Conservation (phyloP, 2,888 invertebrate genomes). For the Melolontha melolontha region DNA sequence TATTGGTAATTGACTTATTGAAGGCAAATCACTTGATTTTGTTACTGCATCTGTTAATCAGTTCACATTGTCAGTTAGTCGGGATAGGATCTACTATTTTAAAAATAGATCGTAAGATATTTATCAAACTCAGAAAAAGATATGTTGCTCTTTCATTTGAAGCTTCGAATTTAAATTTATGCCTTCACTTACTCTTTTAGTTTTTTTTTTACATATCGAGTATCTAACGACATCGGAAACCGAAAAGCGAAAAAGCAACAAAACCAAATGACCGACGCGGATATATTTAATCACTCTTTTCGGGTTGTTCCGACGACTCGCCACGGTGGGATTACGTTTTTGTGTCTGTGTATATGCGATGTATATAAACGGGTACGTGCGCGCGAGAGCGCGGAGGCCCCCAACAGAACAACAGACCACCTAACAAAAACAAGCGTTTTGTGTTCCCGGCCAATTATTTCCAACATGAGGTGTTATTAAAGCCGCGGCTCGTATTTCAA, state of each 20-base stretch:
- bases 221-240: slow-evolving; percentile 35
- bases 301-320: slow-evolving; percentile 8
- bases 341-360: slow-evolving; percentile 14
- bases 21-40: no score
- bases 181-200: no score
- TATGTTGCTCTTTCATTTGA: no score
- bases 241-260: slow-evolving; percentile 16
- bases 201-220: slow-evolving; percentile 3
- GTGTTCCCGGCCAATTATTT: slow-evolving; percentile 63
- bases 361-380: neutral
- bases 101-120: no score
- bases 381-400: slow-evolving; percentile 18
- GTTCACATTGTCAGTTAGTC: no score
- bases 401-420: slow-evolving; percentile 54
- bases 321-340: slow-evolving; percentile 26
- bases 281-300: slow-evolving; percentile 33
- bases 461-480: slow-evolving; percentile 63
- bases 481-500: slow-evolving; percentile 62
- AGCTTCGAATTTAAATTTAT: no score
- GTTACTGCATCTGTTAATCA: no score
- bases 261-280: slow-evolving; percentile 19
- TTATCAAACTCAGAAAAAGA: no score
- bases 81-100: no score
- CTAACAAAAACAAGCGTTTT: slow-evolving; percentile 62
- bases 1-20: no score